Conservation (phyloP, 37 sponge, comb jelly and placozoan genomes). For the Lycopodina hypogea region DNA sequence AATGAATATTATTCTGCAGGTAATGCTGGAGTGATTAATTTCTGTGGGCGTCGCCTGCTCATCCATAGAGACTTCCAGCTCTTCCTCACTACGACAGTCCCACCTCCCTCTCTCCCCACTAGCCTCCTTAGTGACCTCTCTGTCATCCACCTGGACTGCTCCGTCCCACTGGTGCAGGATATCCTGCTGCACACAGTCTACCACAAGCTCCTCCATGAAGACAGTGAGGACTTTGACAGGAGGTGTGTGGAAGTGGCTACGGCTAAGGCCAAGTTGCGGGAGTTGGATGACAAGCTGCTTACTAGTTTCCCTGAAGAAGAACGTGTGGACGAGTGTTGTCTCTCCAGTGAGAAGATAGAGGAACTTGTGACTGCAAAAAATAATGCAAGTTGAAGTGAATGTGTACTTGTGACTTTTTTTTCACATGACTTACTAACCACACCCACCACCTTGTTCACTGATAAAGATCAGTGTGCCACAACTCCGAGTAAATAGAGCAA, state of each 20-base stretch:
- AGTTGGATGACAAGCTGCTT: constrained; percentile 31
- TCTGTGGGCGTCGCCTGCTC: constrained; percentile 56
- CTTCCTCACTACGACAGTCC: constrained; percentile 42
- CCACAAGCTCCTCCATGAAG: neutral
- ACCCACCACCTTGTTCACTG: no score
- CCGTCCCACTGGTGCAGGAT: constrained; percentile 27
- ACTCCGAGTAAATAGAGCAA: no score
- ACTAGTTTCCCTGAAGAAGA: neutral
- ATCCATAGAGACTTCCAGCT: constrained; percentile 50
- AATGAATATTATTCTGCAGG: no score
- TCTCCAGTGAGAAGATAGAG: constrained; percentile 11
- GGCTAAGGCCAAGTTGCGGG: constrained; percentile 1
- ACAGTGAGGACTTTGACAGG: neutral
- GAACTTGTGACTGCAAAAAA: constrained; percentile 4
- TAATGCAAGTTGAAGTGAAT: constrained; percentile 13
- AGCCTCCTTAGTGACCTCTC: constrained; percentile 12
- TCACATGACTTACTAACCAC: no score
- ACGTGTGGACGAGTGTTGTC: constrained; percentile 8
- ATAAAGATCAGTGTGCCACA: no score
- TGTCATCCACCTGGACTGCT: constrained; percentile 27
- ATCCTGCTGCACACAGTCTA: constrained; percentile 21
- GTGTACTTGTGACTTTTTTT: neutral
- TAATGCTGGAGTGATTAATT: constrained; percentile 18
- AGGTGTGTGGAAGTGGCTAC: constrained; percentile 2
- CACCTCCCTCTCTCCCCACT: constrained; percentile 8